Conservation (phyloP, 64 coral and sea anemone genomes). For the Dendronephthya gigantea region DNA sequence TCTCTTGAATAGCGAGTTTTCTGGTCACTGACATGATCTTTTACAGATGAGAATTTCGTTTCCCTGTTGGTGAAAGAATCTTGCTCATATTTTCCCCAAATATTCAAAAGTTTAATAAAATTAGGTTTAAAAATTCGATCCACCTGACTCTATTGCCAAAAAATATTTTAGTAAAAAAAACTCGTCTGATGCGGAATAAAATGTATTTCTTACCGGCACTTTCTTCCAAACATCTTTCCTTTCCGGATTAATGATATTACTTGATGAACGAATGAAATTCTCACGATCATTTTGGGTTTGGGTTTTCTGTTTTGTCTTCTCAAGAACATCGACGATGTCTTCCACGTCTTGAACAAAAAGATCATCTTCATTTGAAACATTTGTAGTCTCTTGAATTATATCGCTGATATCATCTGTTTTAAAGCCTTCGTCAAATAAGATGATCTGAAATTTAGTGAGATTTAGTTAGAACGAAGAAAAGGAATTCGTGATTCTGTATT, state of each 20-base stretch:
- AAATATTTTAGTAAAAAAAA: too few species aligned
- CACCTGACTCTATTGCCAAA: too few species aligned
- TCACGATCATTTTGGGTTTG: neutral
- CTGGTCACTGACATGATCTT: too few species aligned
- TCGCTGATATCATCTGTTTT: neutral
- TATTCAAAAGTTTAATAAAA: too few species aligned
- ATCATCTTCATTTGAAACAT: neutral
- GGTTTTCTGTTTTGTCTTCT: neutral
- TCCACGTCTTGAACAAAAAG: neutral
- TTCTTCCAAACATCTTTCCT: neutral
- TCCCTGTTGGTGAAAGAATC: too few species aligned
- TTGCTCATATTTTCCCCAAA: too few species aligned
- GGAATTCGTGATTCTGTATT: too few species aligned
- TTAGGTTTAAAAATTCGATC: too few species aligned
- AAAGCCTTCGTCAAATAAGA: neutral
- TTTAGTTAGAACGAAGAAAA: too few species aligned
- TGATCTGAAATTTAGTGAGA: neutral
- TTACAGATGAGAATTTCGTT: too few species aligned
- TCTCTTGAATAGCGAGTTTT: too few species aligned
- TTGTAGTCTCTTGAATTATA: neutral
- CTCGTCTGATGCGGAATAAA: too few species aligned
- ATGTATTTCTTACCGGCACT: neutral
- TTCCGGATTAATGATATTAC: neutral
- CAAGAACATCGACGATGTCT: neutral
- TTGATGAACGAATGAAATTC: neutral